Conservation (phyloP, 2,888 invertebrate species). For the Tachina lurida region DNA sequence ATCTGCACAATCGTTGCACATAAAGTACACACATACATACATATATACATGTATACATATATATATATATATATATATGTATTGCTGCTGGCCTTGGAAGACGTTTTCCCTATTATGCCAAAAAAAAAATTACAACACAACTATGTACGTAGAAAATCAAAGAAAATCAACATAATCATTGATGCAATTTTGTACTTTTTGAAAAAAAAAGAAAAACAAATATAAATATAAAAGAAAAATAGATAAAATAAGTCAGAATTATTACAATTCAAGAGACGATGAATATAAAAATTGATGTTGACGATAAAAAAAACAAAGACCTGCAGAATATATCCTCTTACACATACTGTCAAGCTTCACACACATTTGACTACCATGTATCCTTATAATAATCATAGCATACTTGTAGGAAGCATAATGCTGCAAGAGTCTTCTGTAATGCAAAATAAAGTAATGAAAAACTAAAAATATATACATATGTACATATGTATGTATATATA, state of each 20-base stretch:
- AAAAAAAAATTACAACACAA: slow-evolving; percentile 65
- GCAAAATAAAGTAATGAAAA: slow-evolving; percentile 55
- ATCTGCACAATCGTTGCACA: too few relatives aligned
- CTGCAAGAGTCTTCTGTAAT: slow-evolving; percentile 50
- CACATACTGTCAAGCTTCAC: neutral
- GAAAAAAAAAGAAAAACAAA: slow-evolving; percentile 21
- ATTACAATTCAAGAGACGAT: slow-evolving; percentile 60
- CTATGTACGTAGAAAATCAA: slow-evolving; percentile 23
- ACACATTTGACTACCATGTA: neutral
- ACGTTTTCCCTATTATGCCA: slow-evolving; percentile 48
- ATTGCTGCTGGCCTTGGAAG: neutral
- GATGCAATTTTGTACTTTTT: slow-evolving; percentile 59
- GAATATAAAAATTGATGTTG: slow-evolving; percentile 61
- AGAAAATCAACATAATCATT: slow-evolving; percentile 64
- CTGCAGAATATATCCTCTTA: slow-evolving; percentile 12
- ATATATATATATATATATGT: too few relatives aligned
- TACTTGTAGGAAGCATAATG: slow-evolving; percentile 31
- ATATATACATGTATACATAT: too few relatives aligned
- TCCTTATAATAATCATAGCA: slow-evolving; percentile 27
- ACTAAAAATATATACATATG: neutral
- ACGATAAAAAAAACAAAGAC: slow-evolving; percentile 37
- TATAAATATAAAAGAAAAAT: slow-evolving; percentile 16
- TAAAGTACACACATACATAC: too few relatives aligned
- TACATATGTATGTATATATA: too few relatives aligned
- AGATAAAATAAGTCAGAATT: slow-evolving; percentile 54